phyloP scores from a whole-genome alignment of 2,888 invertebrate genomes.

The Lucinisca nassula region DNA sequence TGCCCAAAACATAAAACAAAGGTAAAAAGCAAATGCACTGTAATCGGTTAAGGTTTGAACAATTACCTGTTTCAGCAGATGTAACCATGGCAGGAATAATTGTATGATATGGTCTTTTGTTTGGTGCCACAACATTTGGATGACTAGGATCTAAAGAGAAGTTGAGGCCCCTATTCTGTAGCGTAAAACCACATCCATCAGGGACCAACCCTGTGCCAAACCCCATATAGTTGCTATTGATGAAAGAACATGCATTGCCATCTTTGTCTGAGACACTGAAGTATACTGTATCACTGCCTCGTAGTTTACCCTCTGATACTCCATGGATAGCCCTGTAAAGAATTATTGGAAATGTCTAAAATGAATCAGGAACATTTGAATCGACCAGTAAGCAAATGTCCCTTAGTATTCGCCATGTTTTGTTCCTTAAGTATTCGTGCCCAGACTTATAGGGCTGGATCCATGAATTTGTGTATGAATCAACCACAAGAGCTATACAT shows the following conservation, averaged over 20 bases:
- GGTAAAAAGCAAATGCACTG: no score
- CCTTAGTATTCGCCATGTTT: no score
- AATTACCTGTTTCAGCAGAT: constrained; percentile 78
- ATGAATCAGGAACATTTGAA: no score
- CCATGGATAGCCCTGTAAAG: constrained; percentile 67
- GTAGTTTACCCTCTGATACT: constrained; percentile 62
- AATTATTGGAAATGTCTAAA: no score
- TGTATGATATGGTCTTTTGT: constrained; percentile 86
- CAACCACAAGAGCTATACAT: no score
- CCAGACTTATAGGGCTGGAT: no score
- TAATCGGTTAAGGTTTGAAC: no score
- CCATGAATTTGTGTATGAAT: no score
- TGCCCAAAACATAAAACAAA: no score
- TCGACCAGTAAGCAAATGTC: no score
- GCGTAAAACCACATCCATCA: constrained; percentile 87
- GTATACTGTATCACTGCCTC: constrained; percentile 87
- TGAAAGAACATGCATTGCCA: constrained; percentile 88
- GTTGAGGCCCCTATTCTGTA: constrained; percentile 86
- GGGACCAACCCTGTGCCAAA: constrained; percentile 88
- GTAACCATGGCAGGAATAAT: constrained; percentile 87
- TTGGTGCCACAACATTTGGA: constrained; percentile 83
- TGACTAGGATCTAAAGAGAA: constrained; percentile 83
- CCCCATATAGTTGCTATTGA: constrained; percentile 87
- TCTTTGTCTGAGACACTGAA: constrained; percentile 86
- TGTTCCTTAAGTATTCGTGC: no score